Evolutionary conservation across 92 coral and sea anemone genomes (phyloP), one percentile per base, ranked within the genome.

Genomic region (Isaurus tuberculatus): DNA sequence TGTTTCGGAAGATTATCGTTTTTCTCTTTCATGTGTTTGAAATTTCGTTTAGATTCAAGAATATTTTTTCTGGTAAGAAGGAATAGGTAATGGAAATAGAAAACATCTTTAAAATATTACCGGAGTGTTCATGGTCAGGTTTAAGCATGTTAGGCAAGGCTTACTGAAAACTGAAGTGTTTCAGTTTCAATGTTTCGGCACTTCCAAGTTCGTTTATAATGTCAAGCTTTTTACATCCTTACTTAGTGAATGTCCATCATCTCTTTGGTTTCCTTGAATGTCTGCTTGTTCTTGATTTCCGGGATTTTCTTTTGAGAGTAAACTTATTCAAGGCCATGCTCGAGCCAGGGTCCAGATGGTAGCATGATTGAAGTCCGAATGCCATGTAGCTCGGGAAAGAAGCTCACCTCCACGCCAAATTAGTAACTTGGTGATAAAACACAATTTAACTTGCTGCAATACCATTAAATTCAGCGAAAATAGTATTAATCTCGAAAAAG

Each of bases 11-110:
- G 71, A 65, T 65, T 69, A 69, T 69, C 74, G 46, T 69, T 69
- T 69, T 69, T 69, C 74, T 69, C 74, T 69, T 69, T 69, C 74
- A 33, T 69, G 74, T 69, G 74, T 69, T 69, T 69, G 74, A 69
- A 69, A 69, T 69, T 34, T 69, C 74, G 74, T 69, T 69, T 69
- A 69, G 74, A 69, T 69, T 69, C 74, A 34, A 69, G 74, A 69
- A 69, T 69, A 34, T 69, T 69, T 69, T 69, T 69, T 65, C 71
- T 65, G 71, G 71, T 65, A 65, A 65, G 71, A 65, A 65, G 71
- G 71, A 65, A 65, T 65, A 65, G 71, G 71, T 42, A 65, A 65
- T 65, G 71, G 71, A 65, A 65, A 29, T 65, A 65, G 71, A 65
- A 65, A 65, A 2, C 71, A 65, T 65, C 71, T 65, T 65, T 65